Conservation (phyloP, 2,113 vertebrate genomes). For the Lynx canadensis region DNA sequence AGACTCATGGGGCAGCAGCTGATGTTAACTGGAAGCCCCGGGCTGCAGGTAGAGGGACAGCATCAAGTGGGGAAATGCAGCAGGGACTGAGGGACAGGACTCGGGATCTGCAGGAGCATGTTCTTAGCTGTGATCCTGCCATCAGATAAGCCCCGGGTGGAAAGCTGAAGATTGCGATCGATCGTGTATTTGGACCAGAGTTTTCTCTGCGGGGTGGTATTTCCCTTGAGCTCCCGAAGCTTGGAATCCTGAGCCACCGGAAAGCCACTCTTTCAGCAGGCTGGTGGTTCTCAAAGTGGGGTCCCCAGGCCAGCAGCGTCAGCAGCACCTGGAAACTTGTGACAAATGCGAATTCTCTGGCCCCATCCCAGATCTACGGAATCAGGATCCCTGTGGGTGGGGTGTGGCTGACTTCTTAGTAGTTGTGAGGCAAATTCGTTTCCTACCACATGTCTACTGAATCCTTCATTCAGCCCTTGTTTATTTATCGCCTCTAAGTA, state of each 20-base stretch:
- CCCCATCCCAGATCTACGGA: too few relatives aligned
- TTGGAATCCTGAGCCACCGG: not conserved
- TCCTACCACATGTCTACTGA: not conserved
- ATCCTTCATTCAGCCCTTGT: not conserved
- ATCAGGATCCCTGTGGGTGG: not conserved
- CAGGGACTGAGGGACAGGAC: not conserved
- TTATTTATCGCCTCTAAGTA: not conserved
- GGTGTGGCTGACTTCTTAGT: not conserved
- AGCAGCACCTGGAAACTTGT: not conserved
- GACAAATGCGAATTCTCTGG: not conserved
- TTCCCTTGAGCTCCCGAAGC: not conserved
- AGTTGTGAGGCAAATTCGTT: accelerated
- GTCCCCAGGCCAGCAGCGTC: not conserved
- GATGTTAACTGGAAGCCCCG: not conserved
- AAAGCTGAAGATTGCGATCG: not conserved
- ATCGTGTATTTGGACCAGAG: not conserved
- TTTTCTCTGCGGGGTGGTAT: not conserved
- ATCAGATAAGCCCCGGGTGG: not conserved
- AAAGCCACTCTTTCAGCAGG: not conserved
- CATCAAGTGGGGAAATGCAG: not conserved
- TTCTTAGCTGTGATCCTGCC: not conserved
- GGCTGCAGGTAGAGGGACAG: not conserved
- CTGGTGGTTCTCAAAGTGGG: not conserved
- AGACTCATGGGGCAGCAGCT: not conserved
- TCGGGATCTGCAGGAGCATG: too few relatives aligned